A percentile compares a stretch with the other conserved stretches of the same genome.
Evolutionary conservation across 2,888 invertebrate species (phyloP).

Genomic region (Drosophila kokeensis): DNA sequence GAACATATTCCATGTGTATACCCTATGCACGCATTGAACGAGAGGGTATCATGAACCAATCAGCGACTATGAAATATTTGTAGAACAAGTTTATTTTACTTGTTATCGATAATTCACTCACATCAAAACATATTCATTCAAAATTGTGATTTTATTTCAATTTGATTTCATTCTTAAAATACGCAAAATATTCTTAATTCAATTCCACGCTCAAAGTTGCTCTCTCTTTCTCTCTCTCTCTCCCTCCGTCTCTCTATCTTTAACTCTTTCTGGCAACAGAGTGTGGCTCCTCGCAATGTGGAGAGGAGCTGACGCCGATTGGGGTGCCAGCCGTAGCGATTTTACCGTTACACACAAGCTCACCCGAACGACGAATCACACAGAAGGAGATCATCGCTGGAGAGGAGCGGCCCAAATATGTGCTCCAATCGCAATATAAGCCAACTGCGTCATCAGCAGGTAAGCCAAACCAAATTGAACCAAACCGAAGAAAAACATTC

Average conservation of each 20-base stretch:
- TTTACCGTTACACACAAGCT: conserved; percentile 84
- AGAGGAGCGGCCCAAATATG: conserved; percentile 87
- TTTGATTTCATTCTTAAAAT: not conserved
- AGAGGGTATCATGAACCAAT: not conserved
- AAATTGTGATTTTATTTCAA: not conserved
- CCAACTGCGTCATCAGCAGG: conserved; percentile 69
- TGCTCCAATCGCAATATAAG: conserved; percentile 83
- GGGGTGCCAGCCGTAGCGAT: conserved; percentile 85
- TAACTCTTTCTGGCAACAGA: conserved; percentile 62
- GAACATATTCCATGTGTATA: conserved; percentile 2
- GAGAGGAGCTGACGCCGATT: conserved; percentile 82
- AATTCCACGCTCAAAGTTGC: not conserved
- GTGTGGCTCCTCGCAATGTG: conserved; percentile 83
- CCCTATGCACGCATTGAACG: not conserved
- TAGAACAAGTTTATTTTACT: not conserved
- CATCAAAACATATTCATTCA: not conserved
- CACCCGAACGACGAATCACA: conserved; percentile 85
- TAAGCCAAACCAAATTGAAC: conserved; percentile 20
- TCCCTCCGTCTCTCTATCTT: not conserved
- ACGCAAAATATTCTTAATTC: not conserved
- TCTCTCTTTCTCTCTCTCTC: not conserved
- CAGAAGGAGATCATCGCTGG: conserved; percentile 89
- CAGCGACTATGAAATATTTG: not conserved
- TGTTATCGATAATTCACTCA: not conserved
- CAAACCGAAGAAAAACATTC: conserved; percentile 5